Evolutionary conservation across 2,888 invertebrate genomes (phyloP).

Genomic region (Dryobota labecula): DNA sequence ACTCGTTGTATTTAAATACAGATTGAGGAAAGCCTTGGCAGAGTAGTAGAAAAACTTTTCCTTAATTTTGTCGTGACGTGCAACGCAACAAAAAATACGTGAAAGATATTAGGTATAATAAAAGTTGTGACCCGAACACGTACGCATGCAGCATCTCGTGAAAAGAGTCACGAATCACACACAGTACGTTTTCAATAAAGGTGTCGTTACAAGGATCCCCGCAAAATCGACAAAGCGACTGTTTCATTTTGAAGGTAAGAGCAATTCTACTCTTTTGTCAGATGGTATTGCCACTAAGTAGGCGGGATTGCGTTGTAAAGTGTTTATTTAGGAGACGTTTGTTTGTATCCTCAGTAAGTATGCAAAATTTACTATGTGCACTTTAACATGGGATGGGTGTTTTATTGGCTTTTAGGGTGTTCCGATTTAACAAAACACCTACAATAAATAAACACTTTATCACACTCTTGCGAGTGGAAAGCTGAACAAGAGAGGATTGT

Average conservation of each 20-base stretch:
- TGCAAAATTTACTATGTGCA: slow-evolving; percentile 60
- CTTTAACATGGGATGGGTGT: slow-evolving; percentile 41
- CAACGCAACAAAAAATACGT: slow-evolving; percentile 38
- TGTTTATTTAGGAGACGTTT: slow-evolving; percentile 75
- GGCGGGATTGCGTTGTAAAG: slow-evolving; percentile 80
- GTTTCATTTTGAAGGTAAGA: slow-evolving; percentile 85
- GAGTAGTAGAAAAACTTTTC: slow-evolving; percentile 41
- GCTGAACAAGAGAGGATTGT: neutral
- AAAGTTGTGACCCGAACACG: slow-evolving; percentile 69
- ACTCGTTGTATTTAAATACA: slow-evolving; percentile 59
- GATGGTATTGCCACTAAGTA: slow-evolving; percentile 84
- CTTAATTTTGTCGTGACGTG: slow-evolving; percentile 46
- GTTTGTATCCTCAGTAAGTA: slow-evolving; percentile 69
- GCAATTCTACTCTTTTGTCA: slow-evolving; percentile 85
- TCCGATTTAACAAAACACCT: neutral
- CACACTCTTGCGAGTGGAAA: neutral
- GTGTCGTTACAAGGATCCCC: slow-evolving; percentile 81
- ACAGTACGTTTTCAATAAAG: slow-evolving; percentile 83
- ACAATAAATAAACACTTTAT: neutral
- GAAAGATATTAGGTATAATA: slow-evolving; percentile 62
- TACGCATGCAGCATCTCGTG: slow-evolving; percentile 69
- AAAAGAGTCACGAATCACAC: slow-evolving; percentile 77
- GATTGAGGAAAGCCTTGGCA: slow-evolving; percentile 44
- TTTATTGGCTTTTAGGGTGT: slow-evolving; percentile 38
- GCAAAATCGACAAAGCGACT: slow-evolving; percentile 84